Evolutionary conservation across 2,113 vertebrate genomes (phyloP).

Genomic region (Periophthalmodon schlosseri): DNA sequence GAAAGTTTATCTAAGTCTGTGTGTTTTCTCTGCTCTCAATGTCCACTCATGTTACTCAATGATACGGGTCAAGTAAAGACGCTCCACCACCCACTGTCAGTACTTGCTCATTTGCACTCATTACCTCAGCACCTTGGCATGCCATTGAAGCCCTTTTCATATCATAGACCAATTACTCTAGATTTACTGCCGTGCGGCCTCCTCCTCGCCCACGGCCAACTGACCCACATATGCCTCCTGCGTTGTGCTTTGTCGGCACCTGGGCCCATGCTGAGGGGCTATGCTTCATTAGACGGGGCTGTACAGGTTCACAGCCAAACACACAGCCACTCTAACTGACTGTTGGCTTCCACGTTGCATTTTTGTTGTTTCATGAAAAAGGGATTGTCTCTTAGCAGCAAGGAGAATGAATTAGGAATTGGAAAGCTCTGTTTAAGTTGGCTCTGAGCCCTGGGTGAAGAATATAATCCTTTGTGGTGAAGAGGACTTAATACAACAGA

Average conservation of each 20-base stretch:
- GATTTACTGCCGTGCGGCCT: slow-evolving; percentile 42
- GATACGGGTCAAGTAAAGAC: slow-evolving; percentile 45
- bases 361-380: slow-evolving; percentile 29
- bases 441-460: slow-evolving; percentile 23
- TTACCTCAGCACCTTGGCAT: slow-evolving; percentile 67
- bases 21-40: slow-evolving; percentile 8
- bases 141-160: slow-evolving; percentile 52
- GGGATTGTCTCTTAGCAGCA: slow-evolving; percentile 44
- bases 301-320: slow-evolving; percentile 33
- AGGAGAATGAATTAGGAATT: slow-evolving; percentile 29
- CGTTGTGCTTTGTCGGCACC: slow-evolving; percentile 16
- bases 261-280: slow-evolving; percentile 24
- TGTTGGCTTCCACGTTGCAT: slow-evolving; percentile 16
- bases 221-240: slow-evolving; percentile 51
- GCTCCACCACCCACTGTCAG: slow-evolving; percentile 35
- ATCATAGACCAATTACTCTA: slow-evolving; percentile 64
- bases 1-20: slow-evolving; percentile 20
- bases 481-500: slow-evolving; percentile 22
- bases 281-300: slow-evolving; percentile 28
- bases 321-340: slow-evolving; percentile 17
- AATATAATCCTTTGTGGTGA: slow-evolving; percentile 23
- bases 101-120: slow-evolving; percentile 47
- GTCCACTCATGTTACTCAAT: slow-evolving; percentile 1
- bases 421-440: slow-evolving; percentile 43
- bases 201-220: slow-evolving; percentile 42